Base-by-base conservation (phyloP, 2,113 vertebrate species). In the Archilochus colubris region DNA sequence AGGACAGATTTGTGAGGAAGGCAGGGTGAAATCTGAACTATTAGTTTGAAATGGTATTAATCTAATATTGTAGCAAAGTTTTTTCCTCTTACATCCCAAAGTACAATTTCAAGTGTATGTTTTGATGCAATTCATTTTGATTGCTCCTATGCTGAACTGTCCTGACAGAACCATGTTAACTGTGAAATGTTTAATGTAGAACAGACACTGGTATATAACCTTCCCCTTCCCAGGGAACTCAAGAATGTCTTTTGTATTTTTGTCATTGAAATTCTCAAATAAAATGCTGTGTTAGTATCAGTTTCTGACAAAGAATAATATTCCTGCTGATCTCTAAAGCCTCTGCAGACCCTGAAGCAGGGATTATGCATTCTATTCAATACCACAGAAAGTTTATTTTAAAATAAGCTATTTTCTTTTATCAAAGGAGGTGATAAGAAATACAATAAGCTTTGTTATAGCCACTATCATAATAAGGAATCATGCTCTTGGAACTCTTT, bases 331-430 rank as follows among this genome's bases (percentile, higher is more conserved):
- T 94, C 77, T 87, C 86, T n/a, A 50, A 80, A 91, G 82, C 21
- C 24, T 51, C 43, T 48, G 62, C 38, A 75, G 80, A 55, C 44
- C 48, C 73, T 61, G 76, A 68, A 93, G 77, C 83, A 68, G 63
- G 9, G 12, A 76, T 93, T 89, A 59, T 36, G 18, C 50, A 24
- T 87, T 82, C 75, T 61, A 14, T 92, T 93, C 82, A 92, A 63
- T 14, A 33, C 66, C 22, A 31, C 25, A 94, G 69, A 87, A 75
- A 48, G 72, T 78, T 82, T 88, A 40, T 81, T 90, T 81, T 83
- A 82, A 87, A 95, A 91, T 25, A 81, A 93, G 30, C 68, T 40
- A n/a, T 89, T 95, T 95, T 93, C n/a, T 82, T 88, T 91, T 88
- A 77, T 70, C 78, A 61, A 54, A 94, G 36, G 53, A 80, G 53